Evolutionary conservation across 2,797 vertebrate species (phyloP).

Genomic region (Acrossocheilus fasciatus): DNA sequence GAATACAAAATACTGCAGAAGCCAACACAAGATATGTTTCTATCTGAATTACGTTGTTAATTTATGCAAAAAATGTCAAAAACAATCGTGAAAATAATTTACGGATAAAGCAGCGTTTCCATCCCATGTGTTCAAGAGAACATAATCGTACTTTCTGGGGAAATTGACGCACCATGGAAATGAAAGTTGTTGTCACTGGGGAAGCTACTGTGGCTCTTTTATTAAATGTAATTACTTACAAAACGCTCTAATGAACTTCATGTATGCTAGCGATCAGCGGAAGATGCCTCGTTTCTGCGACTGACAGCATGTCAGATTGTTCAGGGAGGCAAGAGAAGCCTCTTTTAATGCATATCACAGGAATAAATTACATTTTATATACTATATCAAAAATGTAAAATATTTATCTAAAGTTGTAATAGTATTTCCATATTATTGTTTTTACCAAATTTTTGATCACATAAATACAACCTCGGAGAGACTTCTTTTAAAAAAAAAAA

Average conservation of each 20-base stretch:
- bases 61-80: neutral
- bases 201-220: slow-evolving; percentile 7
- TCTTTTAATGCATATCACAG: neutral
- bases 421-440: neutral
- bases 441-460: neutral
- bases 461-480: neutral
- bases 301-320: neutral
- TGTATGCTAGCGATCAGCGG: neutral
- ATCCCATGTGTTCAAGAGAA: slow-evolving; percentile 20
- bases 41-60: neutral
- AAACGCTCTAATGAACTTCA: slow-evolving; percentile 37
- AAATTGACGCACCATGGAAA: slow-evolving; percentile 1
- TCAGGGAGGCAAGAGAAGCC: neutral
- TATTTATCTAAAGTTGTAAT: neutral
- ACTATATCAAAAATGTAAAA: neutral
- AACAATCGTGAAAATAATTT: slow-evolving; percentile 2
- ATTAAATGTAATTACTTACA: slow-evolving; percentile 28
- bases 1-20: slow-evolving; percentile 27
- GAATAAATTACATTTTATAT: neutral
- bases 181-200: neutral
- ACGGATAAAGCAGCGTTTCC: neutral
- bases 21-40: neutral
- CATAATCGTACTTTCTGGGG: neutral
- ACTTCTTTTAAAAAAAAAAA: neutral
- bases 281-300: slow-evolving; percentile 3